These are phyloP conservation scores for Aviceda subcristata DNA, from an alignment of 2,113 vertebrate species.

Conservation along the genomic window DNA sequence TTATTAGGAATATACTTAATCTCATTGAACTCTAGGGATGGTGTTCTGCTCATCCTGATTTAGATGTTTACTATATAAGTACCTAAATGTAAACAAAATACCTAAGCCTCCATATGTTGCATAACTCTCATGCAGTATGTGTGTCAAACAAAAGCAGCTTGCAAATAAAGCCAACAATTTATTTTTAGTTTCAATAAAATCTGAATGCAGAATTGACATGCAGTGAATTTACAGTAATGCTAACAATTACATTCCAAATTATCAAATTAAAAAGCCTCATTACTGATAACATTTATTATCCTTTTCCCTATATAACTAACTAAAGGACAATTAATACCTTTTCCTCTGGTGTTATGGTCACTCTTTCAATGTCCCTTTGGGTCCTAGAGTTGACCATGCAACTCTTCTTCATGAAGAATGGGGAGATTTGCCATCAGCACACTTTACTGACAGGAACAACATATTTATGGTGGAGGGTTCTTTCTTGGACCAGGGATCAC, in stretches of 20 bases:
- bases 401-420: neutral
- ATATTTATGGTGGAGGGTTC: neutral
- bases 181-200: neutral
- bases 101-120: neutral
- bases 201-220: neutral
- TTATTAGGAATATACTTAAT: neutral
- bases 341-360: neutral
- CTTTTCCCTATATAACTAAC: neutral
- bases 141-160: neutral
- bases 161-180: neutral
- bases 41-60: neutral
- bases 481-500: neutral
- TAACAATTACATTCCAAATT: neutral
- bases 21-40: neutral
- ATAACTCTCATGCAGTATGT: neutral
- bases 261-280: neutral
- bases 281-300: neutral
- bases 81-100: neutral
- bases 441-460: neutral
- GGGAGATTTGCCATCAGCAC: accelerated
- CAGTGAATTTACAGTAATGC: neutral
- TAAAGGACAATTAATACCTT: neutral
- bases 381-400: neutral
- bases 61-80: neutral
- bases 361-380: neutral